phyloP scores from a whole-genome alignment of 2,888 invertebrate species.

The Brachyptera risi region DNA sequence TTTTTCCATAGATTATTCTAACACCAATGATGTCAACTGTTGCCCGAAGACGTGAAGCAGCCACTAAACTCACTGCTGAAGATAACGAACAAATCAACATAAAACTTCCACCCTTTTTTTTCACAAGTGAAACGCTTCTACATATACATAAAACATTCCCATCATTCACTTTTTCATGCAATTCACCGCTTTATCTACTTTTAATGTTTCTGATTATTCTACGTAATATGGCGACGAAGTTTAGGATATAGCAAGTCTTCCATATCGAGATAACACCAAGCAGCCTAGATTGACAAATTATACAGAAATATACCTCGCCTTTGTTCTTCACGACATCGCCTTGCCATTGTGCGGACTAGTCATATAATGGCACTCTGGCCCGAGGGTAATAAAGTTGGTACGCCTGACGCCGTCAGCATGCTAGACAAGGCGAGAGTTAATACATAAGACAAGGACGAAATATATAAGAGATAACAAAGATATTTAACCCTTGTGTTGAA shows the following conservation, averaged over 20 bases:
- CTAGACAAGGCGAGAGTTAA: not conserved
- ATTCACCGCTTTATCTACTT: not conserved
- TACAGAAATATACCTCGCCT: slow-evolving; percentile 1
- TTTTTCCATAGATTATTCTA: too few relatives aligned
- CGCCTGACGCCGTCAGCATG: not conserved
- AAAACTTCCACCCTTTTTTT: too few relatives aligned
- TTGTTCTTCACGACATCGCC: too few relatives aligned
- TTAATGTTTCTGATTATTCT: not conserved
- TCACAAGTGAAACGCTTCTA: not conserved
- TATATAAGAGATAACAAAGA: not conserved
- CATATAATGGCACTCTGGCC: not conserved
- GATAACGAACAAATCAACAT: too few relatives aligned
- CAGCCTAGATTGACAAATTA: slow-evolving; percentile 20
- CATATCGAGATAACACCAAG: slow-evolving; percentile 9
- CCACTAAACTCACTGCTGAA: too few relatives aligned
- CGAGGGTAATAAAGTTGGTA: not conserved
- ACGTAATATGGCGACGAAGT: slow-evolving; percentile 13
- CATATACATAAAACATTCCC: not conserved
- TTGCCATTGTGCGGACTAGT: slow-evolving; percentile 13
- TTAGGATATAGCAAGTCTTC: not conserved
- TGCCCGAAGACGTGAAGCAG: too few relatives aligned
- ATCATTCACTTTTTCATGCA: not conserved
- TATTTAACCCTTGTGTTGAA: slow-evolving; percentile 5
- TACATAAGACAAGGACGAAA: not conserved
- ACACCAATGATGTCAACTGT: too few relatives aligned